Evolutionary conservation across 2,113 vertebrate species (phyloP).

Genomic region (Larimichthys crocea): DNA sequence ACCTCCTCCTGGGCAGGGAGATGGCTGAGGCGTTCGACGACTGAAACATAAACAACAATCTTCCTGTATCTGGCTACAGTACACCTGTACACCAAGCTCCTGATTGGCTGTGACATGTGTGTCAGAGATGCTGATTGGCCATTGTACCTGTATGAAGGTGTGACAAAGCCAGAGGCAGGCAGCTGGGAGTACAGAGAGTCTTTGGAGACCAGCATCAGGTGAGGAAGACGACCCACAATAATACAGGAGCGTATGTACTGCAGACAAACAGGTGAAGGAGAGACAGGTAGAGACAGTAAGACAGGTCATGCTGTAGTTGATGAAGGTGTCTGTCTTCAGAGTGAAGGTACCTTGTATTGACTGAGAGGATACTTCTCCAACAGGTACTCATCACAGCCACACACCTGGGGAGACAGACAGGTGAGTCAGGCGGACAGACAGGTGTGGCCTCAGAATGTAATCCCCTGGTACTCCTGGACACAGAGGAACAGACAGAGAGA

Average conservation of each 20-base stretch:
- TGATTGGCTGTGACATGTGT: not conserved
- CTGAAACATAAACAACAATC: slow-evolving; percentile 56
- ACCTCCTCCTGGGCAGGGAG: slow-evolving; percentile 80
- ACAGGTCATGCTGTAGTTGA: not conserved
- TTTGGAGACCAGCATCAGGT: slow-evolving; percentile 87
- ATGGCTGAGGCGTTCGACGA: slow-evolving; percentile 84
- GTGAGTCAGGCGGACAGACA: not conserved
- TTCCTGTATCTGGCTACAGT: not conserved
- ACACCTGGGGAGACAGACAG: slow-evolving; percentile 76
- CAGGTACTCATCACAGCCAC: slow-evolving; percentile 87
- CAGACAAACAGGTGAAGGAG: not conserved
- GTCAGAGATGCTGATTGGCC: not conserved
- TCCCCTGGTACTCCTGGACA: not conserved
- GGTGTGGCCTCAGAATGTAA: not conserved
- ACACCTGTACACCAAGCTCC: not conserved
- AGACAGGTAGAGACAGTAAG: not conserved
- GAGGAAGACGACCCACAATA: slow-evolving; percentile 83
- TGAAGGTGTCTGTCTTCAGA: not conserved
- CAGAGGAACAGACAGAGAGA: not conserved
- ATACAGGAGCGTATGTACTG: slow-evolving; percentile 87
- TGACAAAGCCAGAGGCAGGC: slow-evolving; percentile 82
- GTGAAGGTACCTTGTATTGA: slow-evolving; percentile 84
- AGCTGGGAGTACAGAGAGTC: slow-evolving; percentile 87
- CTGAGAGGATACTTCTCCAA: slow-evolving; percentile 86
- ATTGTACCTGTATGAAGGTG: slow-evolving; percentile 84